phyloP scores from a whole-genome alignment of 2,797 vertebrate species.

The Pagetopsis macropterus region DNA sequence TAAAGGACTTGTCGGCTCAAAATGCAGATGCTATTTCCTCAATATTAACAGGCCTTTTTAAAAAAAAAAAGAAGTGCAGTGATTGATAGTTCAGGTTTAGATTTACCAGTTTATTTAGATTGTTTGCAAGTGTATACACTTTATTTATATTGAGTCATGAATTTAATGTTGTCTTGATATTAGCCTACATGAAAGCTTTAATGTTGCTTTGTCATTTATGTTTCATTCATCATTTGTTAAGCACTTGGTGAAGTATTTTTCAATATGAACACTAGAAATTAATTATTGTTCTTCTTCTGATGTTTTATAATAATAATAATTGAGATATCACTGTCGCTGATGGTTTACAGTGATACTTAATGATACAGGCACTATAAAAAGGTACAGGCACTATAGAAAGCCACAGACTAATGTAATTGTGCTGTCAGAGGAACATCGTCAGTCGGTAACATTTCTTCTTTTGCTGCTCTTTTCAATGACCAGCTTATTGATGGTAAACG shows the following conservation, averaged over 20 bases:
- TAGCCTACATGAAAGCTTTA: not conserved
- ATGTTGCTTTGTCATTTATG: not conserved
- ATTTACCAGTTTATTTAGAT: not conserved
- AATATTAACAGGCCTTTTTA: not conserved
- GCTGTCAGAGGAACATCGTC: not conserved
- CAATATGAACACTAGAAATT: not conserved
- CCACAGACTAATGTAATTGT: not conserved
- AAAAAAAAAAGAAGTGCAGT: not conserved
- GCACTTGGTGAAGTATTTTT: not conserved
- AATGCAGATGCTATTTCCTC: conserved; percentile 1
- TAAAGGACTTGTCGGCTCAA: conserved; percentile 6
- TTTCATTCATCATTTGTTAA: not conserved
- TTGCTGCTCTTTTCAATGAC: conserved; percentile 5
- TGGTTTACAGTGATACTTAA: not conserved
- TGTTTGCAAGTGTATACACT: not conserved
- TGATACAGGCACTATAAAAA: not conserved
- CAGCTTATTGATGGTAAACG: not conserved
- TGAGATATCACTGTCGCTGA: not conserved
- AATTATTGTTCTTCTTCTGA: not conserved
- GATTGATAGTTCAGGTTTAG: not conserved
- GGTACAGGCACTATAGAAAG: not conserved
- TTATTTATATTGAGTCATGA: not conserved
- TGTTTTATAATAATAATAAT: not conserved
- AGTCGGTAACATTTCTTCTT: not conserved
- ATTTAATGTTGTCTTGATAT: not conserved